Conservation (phyloP, 2,797 vertebrate genomes). For the Poecilia gillii region DNA sequence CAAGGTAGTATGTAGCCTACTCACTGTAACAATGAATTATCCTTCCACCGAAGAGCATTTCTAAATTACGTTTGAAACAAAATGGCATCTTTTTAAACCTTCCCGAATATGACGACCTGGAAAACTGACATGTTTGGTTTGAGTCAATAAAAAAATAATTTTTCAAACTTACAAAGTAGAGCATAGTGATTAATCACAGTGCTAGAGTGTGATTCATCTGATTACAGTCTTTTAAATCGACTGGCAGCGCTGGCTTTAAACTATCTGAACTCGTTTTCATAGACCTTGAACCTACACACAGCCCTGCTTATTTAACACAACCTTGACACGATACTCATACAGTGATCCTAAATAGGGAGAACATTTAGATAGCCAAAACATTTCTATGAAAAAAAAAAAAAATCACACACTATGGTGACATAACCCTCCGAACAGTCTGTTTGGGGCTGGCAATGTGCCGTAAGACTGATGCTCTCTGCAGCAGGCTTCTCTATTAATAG, state of each 20-base stretch:
- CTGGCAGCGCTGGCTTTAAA: neutral
- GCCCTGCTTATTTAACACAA: neutral
- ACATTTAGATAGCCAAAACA: neutral
- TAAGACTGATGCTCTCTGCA: slow-evolving; percentile 61
- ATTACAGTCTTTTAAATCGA: too few species aligned
- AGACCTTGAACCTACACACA: neutral
- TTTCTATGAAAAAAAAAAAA: neutral
- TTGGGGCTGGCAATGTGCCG: slow-evolving; percentile 60
- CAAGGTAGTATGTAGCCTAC: too few species aligned
- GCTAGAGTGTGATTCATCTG: too few species aligned
- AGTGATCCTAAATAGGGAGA: neutral
- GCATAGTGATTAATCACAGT: too few species aligned
- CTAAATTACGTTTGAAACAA: too few species aligned
- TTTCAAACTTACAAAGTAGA: too few species aligned
- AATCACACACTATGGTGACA: neutral
- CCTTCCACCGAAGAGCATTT: too few species aligned
- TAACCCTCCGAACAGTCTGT: slow-evolving; percentile 22
- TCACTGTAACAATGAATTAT: too few species aligned
- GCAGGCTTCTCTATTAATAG: slow-evolving; percentile 83
- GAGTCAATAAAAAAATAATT: too few species aligned
- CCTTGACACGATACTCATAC: neutral
- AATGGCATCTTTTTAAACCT: too few species aligned
- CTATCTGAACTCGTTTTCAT: neutral
- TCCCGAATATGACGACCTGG: too few species aligned
- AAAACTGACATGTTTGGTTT: too few species aligned